Base-by-base conservation (phyloP, 2,888 invertebrate genomes). In the Leptopilina syphax region DNA sequence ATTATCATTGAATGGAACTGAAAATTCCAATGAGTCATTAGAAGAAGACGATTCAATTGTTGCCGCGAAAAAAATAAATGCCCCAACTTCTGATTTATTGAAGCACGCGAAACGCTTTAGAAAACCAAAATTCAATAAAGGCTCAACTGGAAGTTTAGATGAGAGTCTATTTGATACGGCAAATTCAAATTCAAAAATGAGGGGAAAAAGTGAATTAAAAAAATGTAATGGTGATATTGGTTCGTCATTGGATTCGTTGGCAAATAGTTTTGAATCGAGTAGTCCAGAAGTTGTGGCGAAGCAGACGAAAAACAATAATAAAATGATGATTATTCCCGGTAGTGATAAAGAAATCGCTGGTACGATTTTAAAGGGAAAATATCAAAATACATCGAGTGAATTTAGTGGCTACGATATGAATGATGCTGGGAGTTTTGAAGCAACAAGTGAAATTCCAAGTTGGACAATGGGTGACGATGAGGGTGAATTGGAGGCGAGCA, bases 401-500 rank as follows among this genome's bases (percentile, higher is more conserved):
- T 92, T 92, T 79, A 82, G 85, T 8, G 77, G 86, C 68, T 92
- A 91, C 34, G 91, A 92, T 68, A 83, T 88, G 10, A 88, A 90
- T 41, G 91, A 91, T 63, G 80, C 85, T 9, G 92, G 92, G 13
- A 92, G 92, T 60, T 92, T 92, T 44, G 93, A 93, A 82, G 92
- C 91, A 1, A 89, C 90, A 12, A 91, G 92, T 0, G 90, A 93
- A 67, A 93, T 92, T 88, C 93, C 89, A 85, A 93, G 90, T 88
- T 93, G 94, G 94, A 94, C 94, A 0, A 92, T 92, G 90, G 92
- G 92, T 18, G 92, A 92, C 13, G 92, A 92, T 79, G 93, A 94
- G 82, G 89, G 92, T 54, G 92, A 92, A 13, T 82, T 92, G 2
- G 95, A 95, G 83, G 92, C 94, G 13, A 94, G 95, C 78, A 94